These are phyloP conservation scores for Penaeus japonicus DNA, from an alignment of 1,140 invertebrate species.

Conservation along the genomic window DNA sequence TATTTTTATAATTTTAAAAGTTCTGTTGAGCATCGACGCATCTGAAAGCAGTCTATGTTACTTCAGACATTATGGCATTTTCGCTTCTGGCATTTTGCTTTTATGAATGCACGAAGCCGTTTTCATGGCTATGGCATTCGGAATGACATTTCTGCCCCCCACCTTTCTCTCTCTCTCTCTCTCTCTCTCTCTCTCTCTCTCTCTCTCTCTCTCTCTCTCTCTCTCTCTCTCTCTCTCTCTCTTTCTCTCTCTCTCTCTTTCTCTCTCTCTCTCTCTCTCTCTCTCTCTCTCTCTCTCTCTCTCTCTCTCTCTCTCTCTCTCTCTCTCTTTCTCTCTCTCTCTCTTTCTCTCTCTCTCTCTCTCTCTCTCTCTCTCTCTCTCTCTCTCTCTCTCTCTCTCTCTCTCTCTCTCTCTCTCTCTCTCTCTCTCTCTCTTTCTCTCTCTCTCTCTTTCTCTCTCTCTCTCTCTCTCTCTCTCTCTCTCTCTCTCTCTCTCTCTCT, in stretches of 20 bases:
- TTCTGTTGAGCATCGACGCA: too few relatives aligned
- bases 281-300: not conserved
- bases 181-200: not conserved
- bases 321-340: not conserved
- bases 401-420: too few relatives aligned
- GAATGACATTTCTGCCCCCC: not conserved
- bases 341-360: not conserved
- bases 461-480: too few relatives aligned
- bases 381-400: not conserved
- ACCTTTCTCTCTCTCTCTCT: constrained; percentile 14
- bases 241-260: not conserved
- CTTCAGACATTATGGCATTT: not conserved
- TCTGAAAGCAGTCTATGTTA: too few relatives aligned
- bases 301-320: not conserved
- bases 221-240: not conserved
- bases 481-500: too few relatives aligned
- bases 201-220: not conserved
- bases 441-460: too few relatives aligned
- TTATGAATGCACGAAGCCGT: not conserved
- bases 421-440: too few relatives aligned
- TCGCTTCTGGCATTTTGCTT: not conserved
- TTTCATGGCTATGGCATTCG: not conserved
- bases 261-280: too few relatives aligned
- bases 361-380: not conserved
- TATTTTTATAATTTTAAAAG: too few relatives aligned